Evolutionary conservation across 2,797 vertebrate species (phyloP).

Genomic region (Gobio occitaniae): DNA sequence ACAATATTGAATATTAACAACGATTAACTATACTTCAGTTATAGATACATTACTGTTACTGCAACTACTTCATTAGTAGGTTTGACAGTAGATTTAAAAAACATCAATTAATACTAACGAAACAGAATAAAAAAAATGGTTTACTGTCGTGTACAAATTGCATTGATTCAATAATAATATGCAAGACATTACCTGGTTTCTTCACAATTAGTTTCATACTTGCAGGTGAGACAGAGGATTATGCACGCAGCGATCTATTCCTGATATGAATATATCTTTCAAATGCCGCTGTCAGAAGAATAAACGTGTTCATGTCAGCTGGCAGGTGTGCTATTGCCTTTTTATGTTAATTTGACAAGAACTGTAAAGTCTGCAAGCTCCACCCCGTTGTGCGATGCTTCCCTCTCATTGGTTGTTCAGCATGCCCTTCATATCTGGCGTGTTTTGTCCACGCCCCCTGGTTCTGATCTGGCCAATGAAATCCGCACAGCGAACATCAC

Average conservation of each 20-base stretch:
- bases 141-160: background rate
- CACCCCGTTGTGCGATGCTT: conserved; percentile 3
- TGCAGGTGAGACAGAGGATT: conserved; percentile 1
- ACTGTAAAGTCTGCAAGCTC: conserved; percentile 21
- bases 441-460: conserved; percentile 70
- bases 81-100: background rate
- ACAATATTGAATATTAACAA: background rate
- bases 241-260: background rate
- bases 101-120: background rate
- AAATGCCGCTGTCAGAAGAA: conserved; percentile 15
- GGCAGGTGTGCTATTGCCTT: background rate
- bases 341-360: background rate
- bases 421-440: conserved; percentile 67
- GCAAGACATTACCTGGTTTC: conserved; percentile 21
- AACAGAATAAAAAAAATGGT: background rate
- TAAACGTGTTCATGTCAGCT: background rate
- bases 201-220: conserved; percentile 34
- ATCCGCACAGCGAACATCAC: conserved; percentile 41
- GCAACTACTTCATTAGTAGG: background rate
- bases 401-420: conserved; percentile 71
- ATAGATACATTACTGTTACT: background rate
- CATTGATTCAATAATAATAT: background rate
- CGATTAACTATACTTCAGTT: background rate
- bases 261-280: background rate
- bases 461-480: conserved; percentile 67